Base-by-base conservation (phyloP, 2,113 vertebrate species). In the Brachionichthys hirsutus region DNA sequence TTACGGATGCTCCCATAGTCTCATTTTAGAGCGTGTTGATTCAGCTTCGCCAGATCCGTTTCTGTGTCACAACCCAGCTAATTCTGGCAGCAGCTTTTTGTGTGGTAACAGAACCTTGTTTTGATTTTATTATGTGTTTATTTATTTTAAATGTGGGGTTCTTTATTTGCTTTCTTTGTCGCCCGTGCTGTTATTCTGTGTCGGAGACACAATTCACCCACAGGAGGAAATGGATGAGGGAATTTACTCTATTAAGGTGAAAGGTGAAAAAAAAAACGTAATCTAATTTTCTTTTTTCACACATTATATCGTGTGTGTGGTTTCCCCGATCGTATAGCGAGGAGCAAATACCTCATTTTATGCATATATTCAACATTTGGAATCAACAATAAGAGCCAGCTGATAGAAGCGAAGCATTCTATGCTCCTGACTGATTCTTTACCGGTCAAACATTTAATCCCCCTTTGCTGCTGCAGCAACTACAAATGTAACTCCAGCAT, bases 271-370 rank as follows among this genome's bases (percentile, higher is more conserved):
- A 30, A 8, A 30, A 30, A 30, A 30, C 4, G 24, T 4, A n/a
- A 54, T 67, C 17, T 22, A 38, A 4, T 46, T 58, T 34, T 48
- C 30, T 66, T 67, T 62, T 13, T 65, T 44, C 17, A 45, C 14
- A 35, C 6, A 10, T 4, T 38, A 9, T 38, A 9, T 38, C 43
- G 36, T 62, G 35, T 70, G 49, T 60, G 45, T 59, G 43, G 15
- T 68, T 49, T 63, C 12, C 22, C 56, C 62, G 54, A 64, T 58
- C 71, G 45, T 61, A 72, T 74, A 61, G 10, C 53, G 72, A 51
- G 54, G 46, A 78, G 68, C 53, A 60, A 64, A 77, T 78, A 85
- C 75, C 77, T 86, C 75, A 70, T 85, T 85, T 81, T 82, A 63
- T 79, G 78, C 47, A 41, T 22, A 70, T 67, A 48, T 75, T 77